Evolutionary conservation across 2,113 vertebrate species (phyloP).

Genomic region (Cervus canadensis): DNA sequence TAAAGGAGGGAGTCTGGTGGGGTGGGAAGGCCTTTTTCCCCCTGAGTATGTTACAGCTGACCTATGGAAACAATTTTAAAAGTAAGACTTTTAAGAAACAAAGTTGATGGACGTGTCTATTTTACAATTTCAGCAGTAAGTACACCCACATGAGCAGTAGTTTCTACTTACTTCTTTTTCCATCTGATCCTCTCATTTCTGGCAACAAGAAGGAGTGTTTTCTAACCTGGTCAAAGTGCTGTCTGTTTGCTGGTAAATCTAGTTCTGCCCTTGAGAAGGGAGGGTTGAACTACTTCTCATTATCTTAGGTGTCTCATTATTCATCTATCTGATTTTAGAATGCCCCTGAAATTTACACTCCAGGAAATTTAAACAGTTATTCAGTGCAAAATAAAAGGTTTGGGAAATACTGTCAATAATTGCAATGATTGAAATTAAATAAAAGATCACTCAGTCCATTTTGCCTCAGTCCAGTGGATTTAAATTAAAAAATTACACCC

Average conservation of each 20-base stretch:
- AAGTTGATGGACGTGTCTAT: background rate
- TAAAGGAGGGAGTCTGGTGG: background rate
- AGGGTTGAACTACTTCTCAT: background rate
- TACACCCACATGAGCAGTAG: background rate
- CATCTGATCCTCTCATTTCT: background rate
- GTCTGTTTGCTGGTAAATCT: background rate
- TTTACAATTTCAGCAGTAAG: background rate
- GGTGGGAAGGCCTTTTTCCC: accelerated
- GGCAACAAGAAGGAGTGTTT: background rate
- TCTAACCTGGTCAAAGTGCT: background rate
- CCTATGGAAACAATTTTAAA: background rate
- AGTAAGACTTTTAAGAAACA: background rate
- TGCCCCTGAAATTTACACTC: background rate
- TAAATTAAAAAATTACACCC: background rate
- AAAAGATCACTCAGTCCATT: background rate
- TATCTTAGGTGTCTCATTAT: background rate
- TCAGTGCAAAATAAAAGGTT: background rate
- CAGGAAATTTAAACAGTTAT: background rate
- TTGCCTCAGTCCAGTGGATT: background rate
- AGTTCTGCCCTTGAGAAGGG: background rate
- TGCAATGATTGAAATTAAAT: background rate
- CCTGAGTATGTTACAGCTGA: background rate
- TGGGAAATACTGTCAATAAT: background rate
- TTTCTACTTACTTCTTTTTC: background rate
- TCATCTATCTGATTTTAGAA: background rate